phyloP scores from a whole-genome alignment of 2,113 vertebrate species.

The Bubo bubo region DNA sequence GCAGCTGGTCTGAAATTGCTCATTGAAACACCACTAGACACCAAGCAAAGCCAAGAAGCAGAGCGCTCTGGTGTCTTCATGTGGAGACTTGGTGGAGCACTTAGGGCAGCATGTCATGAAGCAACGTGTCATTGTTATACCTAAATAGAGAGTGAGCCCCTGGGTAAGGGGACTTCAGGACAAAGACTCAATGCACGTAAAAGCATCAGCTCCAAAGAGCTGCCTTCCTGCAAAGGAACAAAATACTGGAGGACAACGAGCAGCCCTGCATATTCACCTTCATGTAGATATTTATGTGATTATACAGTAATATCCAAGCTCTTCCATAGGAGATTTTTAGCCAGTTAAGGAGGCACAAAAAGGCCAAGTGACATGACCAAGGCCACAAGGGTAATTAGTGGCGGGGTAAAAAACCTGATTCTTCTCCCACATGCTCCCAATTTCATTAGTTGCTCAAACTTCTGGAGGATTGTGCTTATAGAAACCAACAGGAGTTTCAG shows the following conservation, averaged over 20 bases:
- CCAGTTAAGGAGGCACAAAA: neutral
- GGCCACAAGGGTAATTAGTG: neutral
- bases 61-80: neutral
- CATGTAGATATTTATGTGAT: neutral
- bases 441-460: neutral
- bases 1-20: neutral
- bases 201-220: neutral
- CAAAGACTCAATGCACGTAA: neutral
- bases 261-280: neutral
- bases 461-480: neutral
- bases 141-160: neutral
- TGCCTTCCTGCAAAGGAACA: neutral
- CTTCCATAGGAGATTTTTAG: neutral
- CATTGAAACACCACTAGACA: rapidly evolving
- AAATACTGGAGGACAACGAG: neutral
- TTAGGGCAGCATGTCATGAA: rapidly evolving
- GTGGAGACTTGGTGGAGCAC: neutral
- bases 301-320: neutral
- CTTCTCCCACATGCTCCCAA: neutral
- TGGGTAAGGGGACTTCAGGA: neutral
- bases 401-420: neutral
- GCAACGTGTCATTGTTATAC: rapidly evolving
- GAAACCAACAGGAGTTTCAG: constrained; percentile 21
- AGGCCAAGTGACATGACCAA: neutral
- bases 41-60: neutral